Conservation (phyloP, 2,113 vertebrate genomes). For the Phrynosoma platyrhinos region DNA sequence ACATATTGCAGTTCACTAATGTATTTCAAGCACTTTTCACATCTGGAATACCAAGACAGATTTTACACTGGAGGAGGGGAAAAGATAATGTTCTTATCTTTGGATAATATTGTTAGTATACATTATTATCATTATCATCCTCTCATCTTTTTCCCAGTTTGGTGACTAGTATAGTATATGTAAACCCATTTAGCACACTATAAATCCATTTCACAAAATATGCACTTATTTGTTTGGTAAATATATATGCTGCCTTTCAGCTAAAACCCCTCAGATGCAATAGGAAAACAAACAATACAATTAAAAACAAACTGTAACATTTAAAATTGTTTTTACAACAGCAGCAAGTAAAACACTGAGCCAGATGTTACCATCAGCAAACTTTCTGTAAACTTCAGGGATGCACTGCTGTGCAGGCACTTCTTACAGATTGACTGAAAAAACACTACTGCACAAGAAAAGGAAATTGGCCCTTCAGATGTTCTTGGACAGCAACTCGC, state of each 20-base stretch:
- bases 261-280: not conserved
- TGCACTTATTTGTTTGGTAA: not conserved
- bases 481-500: not conserved
- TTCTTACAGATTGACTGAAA: not conserved
- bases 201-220: not conserved
- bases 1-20: too few species aligned
- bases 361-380: not conserved
- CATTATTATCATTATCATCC: too few species aligned
- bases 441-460: too few species aligned
- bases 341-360: not conserved
- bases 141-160: too few species aligned
- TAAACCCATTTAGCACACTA: accelerated
- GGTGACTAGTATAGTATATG: not conserved
- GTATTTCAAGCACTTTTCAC: too few species aligned
- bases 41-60: not conserved
- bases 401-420: not conserved
- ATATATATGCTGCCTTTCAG: not conserved
- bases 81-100: not conserved
- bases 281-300: not conserved
- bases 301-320: not conserved
- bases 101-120: not conserved
- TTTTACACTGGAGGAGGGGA: not conserved
- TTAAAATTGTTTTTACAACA: not conserved
- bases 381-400: not conserved
- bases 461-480: too few species aligned